phyloP scores from a whole-genome alignment of 2,113 vertebrate genomes.

The Leptobrachium leishanense region DNA sequence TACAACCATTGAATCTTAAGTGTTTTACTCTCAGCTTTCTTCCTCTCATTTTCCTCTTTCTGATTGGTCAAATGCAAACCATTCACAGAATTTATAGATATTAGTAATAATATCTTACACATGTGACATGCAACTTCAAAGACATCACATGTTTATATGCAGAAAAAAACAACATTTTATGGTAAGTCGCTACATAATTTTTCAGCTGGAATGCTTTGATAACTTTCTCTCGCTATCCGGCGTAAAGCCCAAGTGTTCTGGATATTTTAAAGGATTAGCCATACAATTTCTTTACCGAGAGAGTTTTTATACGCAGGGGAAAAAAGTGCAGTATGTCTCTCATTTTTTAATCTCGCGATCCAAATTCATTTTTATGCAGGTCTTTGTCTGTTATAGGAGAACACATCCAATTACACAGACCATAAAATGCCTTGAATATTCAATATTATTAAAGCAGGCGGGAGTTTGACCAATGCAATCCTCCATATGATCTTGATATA shows the following conservation, averaged over 20 bases:
- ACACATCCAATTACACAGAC: constrained; percentile 46
- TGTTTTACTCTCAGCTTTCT: too few relatives aligned
- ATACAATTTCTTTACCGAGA: constrained; percentile 26
- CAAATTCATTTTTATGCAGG: constrained; percentile 37
- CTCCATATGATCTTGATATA: constrained; percentile 1
- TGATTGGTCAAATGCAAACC: too few relatives aligned
- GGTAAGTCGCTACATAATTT: too few relatives aligned
- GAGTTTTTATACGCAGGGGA: constrained; percentile 15
- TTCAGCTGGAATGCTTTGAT: not conserved
- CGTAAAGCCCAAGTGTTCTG: not conserved
- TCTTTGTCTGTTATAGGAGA: constrained; percentile 3
- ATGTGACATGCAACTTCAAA: too few relatives aligned
- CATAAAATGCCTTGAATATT: constrained; percentile 39
- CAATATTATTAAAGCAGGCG: constrained; percentile 3
- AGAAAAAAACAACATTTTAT: too few relatives aligned
- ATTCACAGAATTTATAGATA: too few relatives aligned
- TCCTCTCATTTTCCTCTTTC: too few relatives aligned
- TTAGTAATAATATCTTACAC: too few relatives aligned
- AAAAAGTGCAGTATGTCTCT: constrained; percentile 29
- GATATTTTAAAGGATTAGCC: constrained; percentile 20
- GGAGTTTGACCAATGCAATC: not conserved
- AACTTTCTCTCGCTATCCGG: not conserved
- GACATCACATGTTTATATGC: too few relatives aligned
- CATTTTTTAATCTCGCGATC: constrained; percentile 28
- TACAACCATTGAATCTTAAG: too few relatives aligned